A percentile compares a stretch with the other conserved stretches of the same genome.
These are phyloP conservation scores for Eucera pruinosa DNA, from an alignment of 2,888 invertebrate species.

Conservation along the genomic window DNA sequence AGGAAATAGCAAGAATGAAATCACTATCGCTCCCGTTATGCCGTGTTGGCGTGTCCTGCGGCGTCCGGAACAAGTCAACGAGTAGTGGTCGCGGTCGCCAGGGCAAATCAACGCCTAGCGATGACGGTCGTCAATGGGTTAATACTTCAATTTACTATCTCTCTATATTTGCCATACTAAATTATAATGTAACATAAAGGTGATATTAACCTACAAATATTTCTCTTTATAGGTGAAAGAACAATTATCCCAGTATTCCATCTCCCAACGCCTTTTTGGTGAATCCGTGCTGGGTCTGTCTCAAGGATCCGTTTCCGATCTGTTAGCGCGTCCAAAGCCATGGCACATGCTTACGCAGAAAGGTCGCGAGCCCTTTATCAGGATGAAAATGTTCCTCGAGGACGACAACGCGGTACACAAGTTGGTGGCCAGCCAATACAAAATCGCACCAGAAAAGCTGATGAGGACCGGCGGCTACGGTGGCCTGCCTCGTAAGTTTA, in stretches of 20 bases:
- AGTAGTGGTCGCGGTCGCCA: no score
- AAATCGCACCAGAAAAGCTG: slow-evolving; percentile 98
- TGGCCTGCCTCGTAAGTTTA: slow-evolving; percentile 91
- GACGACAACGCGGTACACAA: slow-evolving; percentile 98
- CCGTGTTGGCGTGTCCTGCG: no score
- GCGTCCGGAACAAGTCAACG: no score
- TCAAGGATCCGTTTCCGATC: slow-evolving; percentile 98
- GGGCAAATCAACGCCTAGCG: no score
- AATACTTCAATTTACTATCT: no score
- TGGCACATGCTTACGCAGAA: slow-evolving; percentile 99
- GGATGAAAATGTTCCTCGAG: slow-evolving; percentile 99
- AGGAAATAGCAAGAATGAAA: no score
- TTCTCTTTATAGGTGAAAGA: slow-evolving; percentile 90
- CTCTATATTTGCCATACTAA: neutral
- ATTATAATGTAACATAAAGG: neutral
- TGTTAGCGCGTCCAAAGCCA: slow-evolving; percentile 98
- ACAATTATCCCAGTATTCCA: slow-evolving; percentile 96
- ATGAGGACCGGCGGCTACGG: slow-evolving; percentile 98
- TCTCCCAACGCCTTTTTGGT: slow-evolving; percentile 98
- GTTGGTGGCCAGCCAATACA: slow-evolving; percentile 97
- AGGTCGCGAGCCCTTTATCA: slow-evolving; percentile 97
- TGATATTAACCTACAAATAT: neutral
- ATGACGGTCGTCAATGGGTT: no score
- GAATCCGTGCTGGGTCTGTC: slow-evolving; percentile 98
- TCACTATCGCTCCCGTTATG: no score